Percentiles rank a stretch among this genome's conserved stretches.
Conservation (phyloP, 2,888 invertebrate species). For the Yponomeuta evonymella region DNA sequence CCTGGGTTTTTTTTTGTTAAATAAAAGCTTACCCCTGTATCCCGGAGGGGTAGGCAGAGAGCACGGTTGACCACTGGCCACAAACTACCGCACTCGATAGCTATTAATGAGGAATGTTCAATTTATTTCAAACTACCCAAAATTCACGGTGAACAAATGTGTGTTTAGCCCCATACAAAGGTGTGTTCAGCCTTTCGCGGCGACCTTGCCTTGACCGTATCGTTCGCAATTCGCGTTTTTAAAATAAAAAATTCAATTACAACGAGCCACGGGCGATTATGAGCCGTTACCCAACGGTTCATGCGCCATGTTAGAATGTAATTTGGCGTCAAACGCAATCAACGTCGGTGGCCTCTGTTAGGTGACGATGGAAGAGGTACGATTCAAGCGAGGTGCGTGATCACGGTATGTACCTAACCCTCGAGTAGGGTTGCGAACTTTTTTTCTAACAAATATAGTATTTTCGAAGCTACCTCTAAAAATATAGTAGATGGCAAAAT, state of each 20-base stretch:
- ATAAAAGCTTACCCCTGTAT: too few relatives aligned
- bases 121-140: too few relatives aligned
- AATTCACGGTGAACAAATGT: too few relatives aligned
- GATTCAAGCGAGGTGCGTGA: neutral
- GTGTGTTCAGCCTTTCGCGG: neutral
- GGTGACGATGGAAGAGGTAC: neutral
- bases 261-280: conserved; percentile 4
- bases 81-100: too few relatives aligned
- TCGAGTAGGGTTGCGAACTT: too few relatives aligned
- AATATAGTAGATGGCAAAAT: too few relatives aligned
- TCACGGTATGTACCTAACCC: neutral
- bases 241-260: conserved; percentile 7
- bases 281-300: conserved; percentile 1
- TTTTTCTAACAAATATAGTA: too few relatives aligned
- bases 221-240: neutral
- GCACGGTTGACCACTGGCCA: too few relatives aligned
- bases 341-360: neutral
- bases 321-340: neutral
- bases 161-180: neutral
- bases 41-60: too few relatives aligned
- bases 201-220: neutral
- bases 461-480: too few relatives aligned
- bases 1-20: too few relatives aligned
- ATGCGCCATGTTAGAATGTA: conserved; percentile 8
- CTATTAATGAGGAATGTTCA: too few relatives aligned